Conservation (phyloP, 2,888 invertebrate species). For the Creontiades dilutus region DNA sequence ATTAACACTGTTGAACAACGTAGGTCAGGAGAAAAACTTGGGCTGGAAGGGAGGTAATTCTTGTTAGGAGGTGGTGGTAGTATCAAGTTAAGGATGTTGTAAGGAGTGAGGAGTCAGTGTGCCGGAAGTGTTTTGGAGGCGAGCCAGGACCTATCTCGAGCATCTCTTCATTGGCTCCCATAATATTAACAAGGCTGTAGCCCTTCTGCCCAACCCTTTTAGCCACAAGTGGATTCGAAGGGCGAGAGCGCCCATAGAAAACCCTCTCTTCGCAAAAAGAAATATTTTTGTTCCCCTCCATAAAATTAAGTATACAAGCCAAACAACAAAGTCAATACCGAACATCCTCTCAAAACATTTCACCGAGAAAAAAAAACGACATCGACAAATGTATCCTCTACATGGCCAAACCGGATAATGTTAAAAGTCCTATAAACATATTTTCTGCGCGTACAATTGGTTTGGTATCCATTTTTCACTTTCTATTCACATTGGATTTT, state of each 20-base stretch:
- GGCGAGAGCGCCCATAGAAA: slow-evolving; percentile 16
- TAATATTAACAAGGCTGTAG: slow-evolving; percentile 53
- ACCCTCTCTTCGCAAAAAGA: background rate
- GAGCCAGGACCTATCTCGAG: slow-evolving; percentile 49
- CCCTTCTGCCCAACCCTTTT: background rate
- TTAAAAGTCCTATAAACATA: background rate
- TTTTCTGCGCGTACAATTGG: slow-evolving; percentile 8
- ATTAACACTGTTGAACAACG: slow-evolving; percentile 27
- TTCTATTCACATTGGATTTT: slow-evolving; percentile 8
- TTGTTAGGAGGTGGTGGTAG: background rate
- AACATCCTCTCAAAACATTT: background rate
- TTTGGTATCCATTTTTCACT: background rate
- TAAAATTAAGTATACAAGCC: slow-evolving; percentile 4
- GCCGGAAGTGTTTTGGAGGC: slow-evolving; percentile 64
- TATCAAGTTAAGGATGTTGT: slow-evolving; percentile 29
- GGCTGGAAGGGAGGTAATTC: slow-evolving; percentile 8
- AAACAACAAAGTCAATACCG: background rate
- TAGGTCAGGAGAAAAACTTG: background rate
- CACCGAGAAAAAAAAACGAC: background rate
- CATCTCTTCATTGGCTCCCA: slow-evolving; percentile 57
- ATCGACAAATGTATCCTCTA: background rate
- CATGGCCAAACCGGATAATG: background rate
- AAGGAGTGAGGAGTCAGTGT: slow-evolving; percentile 40
- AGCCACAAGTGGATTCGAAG: slow-evolving; percentile 49
- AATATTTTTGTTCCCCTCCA: slow-evolving; percentile 43